Evolutionary conservation across 2,113 vertebrate genomes (phyloP), one percentile per base, ranked within the genome.

Genomic region (Takifugu flavidus): DNA sequence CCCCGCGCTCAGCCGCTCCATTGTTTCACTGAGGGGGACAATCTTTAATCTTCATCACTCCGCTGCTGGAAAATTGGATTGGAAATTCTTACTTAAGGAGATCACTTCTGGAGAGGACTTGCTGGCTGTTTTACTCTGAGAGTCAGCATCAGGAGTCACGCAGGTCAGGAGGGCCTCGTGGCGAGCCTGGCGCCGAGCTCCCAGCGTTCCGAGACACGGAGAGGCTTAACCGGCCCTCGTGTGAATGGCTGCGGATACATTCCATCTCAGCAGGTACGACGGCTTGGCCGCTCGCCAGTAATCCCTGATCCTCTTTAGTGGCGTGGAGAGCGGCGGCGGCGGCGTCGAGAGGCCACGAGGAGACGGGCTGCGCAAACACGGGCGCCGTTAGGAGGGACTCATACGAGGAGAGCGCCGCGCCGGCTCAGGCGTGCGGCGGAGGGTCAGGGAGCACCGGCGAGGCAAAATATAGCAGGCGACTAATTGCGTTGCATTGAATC

Each of bases 401-500:
- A 80, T 86, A 82, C 77, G 62, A 29, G 67, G 63, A 79, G 85
- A 82, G 82, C 74, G 84, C 77, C 39, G 71, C 73, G 54, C 80
- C 61, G 78, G 75, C 77, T 77, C 67, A 44, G 57, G 56, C 43
- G 25, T n/a, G 62, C 61, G 13, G 53, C 0, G 55, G 44, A 46
- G 65, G 82, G 86, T 82, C 79, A 80, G 29, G 59, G 79, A 74
- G 81, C 70, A 29, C 39, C 44, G 55, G 26, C 8, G 25, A 77
- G 71, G 74, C 77, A 71, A 85, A 75, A 80, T 72, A 79, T 72
- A 15, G 82, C 62, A 1, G 74, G 67, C 75, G 44, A 81, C 83
- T 87, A 87, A 89, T 87, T 88, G 82, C 62, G 77, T 70, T 57
- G 83, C 83, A 56, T 74, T 44, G 79, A 80, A 85, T 86, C 88